phyloP scores from a whole-genome alignment of 2,113 vertebrate genomes.

The Sebastes schlegelii region DNA sequence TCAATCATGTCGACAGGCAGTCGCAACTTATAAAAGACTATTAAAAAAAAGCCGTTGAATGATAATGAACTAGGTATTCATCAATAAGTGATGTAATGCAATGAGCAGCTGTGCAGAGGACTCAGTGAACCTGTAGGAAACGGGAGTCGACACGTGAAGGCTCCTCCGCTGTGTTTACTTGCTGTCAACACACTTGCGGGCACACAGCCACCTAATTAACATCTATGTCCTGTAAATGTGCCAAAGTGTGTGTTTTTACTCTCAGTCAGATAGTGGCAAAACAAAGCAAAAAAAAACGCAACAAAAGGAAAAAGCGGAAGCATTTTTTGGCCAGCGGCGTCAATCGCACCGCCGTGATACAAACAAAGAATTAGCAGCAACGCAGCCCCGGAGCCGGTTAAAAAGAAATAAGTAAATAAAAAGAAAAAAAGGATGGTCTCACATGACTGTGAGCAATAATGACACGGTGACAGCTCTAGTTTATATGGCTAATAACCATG shows the following conservation, averaged over 20 bases:
- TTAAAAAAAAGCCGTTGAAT: background rate
- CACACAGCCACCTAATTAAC: conserved; percentile 64
- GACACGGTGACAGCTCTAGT: conserved; percentile 71
- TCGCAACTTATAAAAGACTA: background rate
- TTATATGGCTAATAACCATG: conserved; percentile 78
- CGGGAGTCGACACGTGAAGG: conserved; percentile 40
- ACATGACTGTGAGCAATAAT: conserved; percentile 68
- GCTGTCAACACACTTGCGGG: conserved; percentile 54
- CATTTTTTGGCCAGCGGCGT: conserved; percentile 38
- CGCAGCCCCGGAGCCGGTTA: conserved; percentile 24
- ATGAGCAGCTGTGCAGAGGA: background rate
- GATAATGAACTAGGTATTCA: conserved; percentile 4
- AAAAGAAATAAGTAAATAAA: conserved; percentile 59
- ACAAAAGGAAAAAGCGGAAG: conserved; percentile 33
- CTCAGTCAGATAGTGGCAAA: conserved; percentile 38
- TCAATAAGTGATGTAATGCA: conserved; percentile 18
- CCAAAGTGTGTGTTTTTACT: conserved; percentile 51
- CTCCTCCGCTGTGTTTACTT: conserved; percentile 47
- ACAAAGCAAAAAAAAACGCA: conserved; percentile 47
- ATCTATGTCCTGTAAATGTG: conserved; percentile 56
- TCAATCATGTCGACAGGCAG: background rate
- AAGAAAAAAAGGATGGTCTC: conserved; percentile 50
- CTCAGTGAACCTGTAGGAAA: conserved; percentile 27
- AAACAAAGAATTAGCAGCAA: conserved; percentile 20
- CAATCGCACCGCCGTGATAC: conserved; percentile 6